phyloP scores from a whole-genome alignment of 2,888 invertebrate genomes.

The Arge pagana region DNA sequence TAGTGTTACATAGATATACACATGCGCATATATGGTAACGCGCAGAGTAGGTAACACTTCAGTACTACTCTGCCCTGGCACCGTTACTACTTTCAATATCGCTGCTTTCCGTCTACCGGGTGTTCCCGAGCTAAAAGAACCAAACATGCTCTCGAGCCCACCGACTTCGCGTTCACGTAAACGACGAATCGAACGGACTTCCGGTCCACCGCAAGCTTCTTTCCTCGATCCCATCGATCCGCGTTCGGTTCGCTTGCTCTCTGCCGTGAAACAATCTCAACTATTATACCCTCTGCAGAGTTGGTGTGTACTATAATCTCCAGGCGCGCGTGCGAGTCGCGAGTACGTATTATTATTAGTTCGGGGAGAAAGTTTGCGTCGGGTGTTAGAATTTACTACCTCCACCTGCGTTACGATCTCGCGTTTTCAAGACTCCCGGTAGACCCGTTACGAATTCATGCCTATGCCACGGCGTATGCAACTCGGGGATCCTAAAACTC shows the following conservation, averaged over 20 bases:
- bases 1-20: not conserved
- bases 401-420: constrained; percentile 16
- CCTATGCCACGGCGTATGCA: constrained; percentile 24
- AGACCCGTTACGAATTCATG: constrained; percentile 35
- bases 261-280: no score
- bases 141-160: constrained; percentile 1
- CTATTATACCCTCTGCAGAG: no score
- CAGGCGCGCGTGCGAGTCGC: no score
- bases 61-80: constrained; percentile 31
- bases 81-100: constrained; percentile 43
- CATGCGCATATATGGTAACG: not conserved
- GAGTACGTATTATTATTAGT: no score
- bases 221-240: no score
- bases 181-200: no score
- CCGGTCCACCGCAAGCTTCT: no score
- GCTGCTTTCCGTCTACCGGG: constrained; percentile 29
- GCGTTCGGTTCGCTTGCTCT: no score
- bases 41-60: constrained; percentile 38
- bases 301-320: no score
- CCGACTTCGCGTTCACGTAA: constrained; percentile 3
- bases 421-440: constrained; percentile 16
- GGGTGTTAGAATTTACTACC: no score
- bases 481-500: not conserved
- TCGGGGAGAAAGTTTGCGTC: no score
- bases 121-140: constrained; percentile 30